phyloP scores from a whole-genome alignment of 2,797 vertebrate genomes.

The Sciurus carolinensis region DNA sequence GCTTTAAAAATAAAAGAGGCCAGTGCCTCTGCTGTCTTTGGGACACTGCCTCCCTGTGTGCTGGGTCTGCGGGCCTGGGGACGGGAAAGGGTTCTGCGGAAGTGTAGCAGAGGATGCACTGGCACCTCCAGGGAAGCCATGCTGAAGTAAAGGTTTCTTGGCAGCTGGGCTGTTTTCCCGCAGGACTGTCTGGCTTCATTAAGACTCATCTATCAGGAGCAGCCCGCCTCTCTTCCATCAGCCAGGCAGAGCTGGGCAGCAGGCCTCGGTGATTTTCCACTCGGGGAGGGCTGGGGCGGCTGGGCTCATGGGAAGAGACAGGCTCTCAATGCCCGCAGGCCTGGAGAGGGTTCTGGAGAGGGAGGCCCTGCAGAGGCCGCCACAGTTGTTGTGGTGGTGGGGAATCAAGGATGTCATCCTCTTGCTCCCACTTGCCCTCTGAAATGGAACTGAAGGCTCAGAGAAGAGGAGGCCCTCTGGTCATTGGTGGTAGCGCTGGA shows the following conservation, averaged over 20 bases:
- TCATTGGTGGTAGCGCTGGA: neutral
- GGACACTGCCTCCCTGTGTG: neutral
- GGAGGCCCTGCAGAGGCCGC: neutral
- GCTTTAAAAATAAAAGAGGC: neutral
- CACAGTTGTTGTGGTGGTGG: too few relatives aligned
- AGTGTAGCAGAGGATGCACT: neutral
- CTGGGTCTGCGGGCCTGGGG: neutral
- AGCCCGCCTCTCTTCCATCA: neutral
- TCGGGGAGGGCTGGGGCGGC: neutral
- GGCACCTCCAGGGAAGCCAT: slow-evolving; percentile 66
- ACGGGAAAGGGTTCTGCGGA: neutral
- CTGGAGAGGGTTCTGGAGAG: neutral
- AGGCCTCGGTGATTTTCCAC: slow-evolving; percentile 76
- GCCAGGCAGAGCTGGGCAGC: neutral
- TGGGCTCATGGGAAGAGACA: neutral
- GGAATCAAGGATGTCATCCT: neutral
- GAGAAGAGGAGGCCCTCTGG: neutral
- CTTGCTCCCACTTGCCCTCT: neutral
- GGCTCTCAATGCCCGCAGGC: neutral
- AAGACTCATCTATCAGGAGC: slow-evolving; percentile 55
- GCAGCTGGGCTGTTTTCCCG: slow-evolving; percentile 30
- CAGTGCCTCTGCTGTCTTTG: neutral
- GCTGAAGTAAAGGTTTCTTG: slow-evolving; percentile 73
- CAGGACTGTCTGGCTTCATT: slow-evolving; percentile 68
- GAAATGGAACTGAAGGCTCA: neutral